A percentile compares a stretch with the other conserved stretches of the same genome.
Evolutionary conservation across 2,113 vertebrate genomes (phyloP).

Genomic region (Prochilodus magdalenae): DNA sequence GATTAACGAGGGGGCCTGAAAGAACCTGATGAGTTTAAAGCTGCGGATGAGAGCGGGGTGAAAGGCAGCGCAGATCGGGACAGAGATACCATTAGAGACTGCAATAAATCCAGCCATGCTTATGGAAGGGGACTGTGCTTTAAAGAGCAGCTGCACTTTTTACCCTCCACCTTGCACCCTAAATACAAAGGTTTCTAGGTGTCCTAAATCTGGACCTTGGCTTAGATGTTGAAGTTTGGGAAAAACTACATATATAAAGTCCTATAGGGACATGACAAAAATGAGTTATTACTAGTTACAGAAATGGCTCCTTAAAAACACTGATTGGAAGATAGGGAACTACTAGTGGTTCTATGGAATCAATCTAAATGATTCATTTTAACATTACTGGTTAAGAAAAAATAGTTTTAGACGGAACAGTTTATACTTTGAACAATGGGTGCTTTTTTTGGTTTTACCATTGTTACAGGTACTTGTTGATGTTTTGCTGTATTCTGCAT

Average conservation of each 20-base stretch:
- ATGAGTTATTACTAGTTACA: too few relatives aligned
- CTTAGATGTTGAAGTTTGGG: background rate
- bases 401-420: too few relatives aligned
- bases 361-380: too few relatives aligned
- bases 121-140: constrained; percentile 66
- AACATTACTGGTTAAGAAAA: too few relatives aligned
- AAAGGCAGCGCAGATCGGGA: constrained; percentile 76
- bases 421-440: too few relatives aligned
- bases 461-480: too few relatives aligned
- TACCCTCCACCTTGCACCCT: constrained; percentile 60
- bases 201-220: constrained; percentile 6
- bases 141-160: constrained; percentile 77
- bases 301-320: too few relatives aligned
- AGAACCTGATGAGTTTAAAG: constrained; percentile 78
- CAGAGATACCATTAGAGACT: constrained; percentile 79
- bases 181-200: background rate
- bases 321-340: too few relatives aligned
- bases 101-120: constrained; percentile 77
- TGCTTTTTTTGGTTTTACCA: too few relatives aligned
- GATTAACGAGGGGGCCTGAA: constrained; percentile 76
- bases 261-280: too few relatives aligned
- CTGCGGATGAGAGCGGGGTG: constrained; percentile 73
- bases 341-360: too few relatives aligned
- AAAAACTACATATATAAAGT: background rate
- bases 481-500: too few relatives aligned